Conservation (phyloP, 2,113 vertebrate species). For the Myotis brandtii region DNA sequence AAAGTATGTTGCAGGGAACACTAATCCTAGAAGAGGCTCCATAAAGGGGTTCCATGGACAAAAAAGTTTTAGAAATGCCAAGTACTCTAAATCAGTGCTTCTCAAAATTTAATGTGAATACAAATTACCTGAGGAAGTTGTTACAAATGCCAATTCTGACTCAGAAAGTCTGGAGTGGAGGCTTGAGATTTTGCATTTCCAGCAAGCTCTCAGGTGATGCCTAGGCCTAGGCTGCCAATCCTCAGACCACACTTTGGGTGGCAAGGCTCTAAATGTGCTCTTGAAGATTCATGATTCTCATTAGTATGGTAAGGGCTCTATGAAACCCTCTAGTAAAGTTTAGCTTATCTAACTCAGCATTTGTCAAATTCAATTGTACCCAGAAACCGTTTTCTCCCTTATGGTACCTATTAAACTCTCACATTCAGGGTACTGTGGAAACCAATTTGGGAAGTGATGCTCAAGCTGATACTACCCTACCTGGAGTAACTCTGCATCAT, state of each 20-base stretch:
- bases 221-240: background rate
- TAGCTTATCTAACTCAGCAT: constrained; percentile 57
- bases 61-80: constrained; percentile 18
- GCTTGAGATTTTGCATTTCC: constrained; percentile 40
- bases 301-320: constrained; percentile 57
- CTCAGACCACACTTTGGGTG: constrained; percentile 17
- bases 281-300: constrained; percentile 54
- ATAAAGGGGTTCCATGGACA: constrained; percentile 18
- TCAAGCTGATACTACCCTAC: constrained; percentile 45
- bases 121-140: background rate
- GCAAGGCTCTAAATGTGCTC: constrained; percentile 51
- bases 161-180: background rate
- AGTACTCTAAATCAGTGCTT: background rate
- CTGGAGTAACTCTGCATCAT: constrained; percentile 38
- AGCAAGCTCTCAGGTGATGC: constrained; percentile 38
- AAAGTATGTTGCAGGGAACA: constrained; percentile 41
- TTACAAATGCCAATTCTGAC: constrained; percentile 1
- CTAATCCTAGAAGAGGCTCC: background rate
- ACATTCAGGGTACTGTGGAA: constrained; percentile 6
- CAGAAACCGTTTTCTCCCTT: constrained; percentile 42
- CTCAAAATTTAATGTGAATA: background rate
- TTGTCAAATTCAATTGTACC: constrained; percentile 55
- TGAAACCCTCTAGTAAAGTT: constrained; percentile 57
- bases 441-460: constrained; percentile 42
- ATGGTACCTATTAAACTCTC: constrained; percentile 47